Conservation (phyloP, 2,113 vertebrate genomes). For the Ploceus nigricollis region DNA sequence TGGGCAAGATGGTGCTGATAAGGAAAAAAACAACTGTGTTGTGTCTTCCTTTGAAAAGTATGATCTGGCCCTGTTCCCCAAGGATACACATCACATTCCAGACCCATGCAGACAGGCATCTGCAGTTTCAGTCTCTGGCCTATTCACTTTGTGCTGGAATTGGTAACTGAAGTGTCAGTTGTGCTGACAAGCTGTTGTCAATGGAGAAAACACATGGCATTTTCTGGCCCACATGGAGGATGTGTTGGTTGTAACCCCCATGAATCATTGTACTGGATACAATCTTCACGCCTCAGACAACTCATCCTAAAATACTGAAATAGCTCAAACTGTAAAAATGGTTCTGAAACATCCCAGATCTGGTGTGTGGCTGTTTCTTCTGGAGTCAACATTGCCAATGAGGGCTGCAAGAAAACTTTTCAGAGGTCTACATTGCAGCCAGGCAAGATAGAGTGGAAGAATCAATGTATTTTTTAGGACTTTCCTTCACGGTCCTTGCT, state of each 20-base stretch:
- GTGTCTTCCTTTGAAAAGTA: background rate
- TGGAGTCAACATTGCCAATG: background rate
- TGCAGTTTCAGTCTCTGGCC: background rate
- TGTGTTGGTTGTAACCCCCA: background rate
- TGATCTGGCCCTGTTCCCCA: background rate
- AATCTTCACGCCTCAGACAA: background rate
- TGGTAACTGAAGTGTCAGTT: background rate
- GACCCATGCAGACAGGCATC: background rate
- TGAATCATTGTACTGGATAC: background rate
- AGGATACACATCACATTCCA: background rate
- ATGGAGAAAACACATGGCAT: conserved; percentile 10
- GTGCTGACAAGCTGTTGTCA: conserved; percentile 21
- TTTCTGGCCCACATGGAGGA: background rate
- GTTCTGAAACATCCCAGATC: background rate
- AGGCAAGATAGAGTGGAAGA: background rate
- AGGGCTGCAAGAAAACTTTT: background rate
- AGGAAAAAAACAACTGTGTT: background rate
- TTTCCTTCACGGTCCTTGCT: background rate
- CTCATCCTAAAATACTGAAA: background rate
- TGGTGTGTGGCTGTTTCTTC: background rate
- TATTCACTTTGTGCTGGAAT: background rate
- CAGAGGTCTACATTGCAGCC: background rate
- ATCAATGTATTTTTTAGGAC: background rate
- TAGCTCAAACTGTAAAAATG: background rate
- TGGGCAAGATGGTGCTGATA: background rate